Percentiles rank a stretch among this genome's conserved stretches.
Conservation (phyloP, 2,888 invertebrate genomes). For the Stictocephala bisonia region DNA sequence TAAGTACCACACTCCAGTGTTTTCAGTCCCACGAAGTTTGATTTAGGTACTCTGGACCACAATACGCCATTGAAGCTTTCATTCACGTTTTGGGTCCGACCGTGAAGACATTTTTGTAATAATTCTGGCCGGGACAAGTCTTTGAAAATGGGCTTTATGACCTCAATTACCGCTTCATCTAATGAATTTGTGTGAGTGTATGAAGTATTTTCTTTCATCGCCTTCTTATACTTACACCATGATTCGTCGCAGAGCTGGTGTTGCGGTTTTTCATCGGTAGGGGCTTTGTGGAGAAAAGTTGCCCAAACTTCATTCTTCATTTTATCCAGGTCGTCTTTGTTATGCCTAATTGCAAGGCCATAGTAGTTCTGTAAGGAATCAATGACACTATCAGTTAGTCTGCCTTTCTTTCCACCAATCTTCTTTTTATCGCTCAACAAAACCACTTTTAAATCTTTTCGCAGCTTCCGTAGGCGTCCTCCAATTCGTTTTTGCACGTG, state of each 20-base stretch:
- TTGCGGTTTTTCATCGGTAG: slow-evolving; percentile 56
- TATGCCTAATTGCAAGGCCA: slow-evolving; percentile 55
- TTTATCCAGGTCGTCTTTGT: slow-evolving; percentile 52
- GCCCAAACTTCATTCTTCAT: slow-evolving; percentile 57
- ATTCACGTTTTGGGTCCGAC: slow-evolving; percentile 16
- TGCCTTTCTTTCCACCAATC: slow-evolving; percentile 19
- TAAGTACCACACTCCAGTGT: slow-evolving; percentile 1
- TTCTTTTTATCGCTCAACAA: background rate
- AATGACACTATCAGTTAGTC: slow-evolving; percentile 55
- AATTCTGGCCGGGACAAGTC: background rate
- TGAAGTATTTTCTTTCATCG: background rate
- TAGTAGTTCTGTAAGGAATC: slow-evolving; percentile 56
- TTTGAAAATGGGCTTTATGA: background rate
- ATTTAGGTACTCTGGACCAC: slow-evolving; percentile 23
- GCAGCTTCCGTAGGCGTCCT: slow-evolving; percentile 1
- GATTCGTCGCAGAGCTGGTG: slow-evolving; percentile 56
- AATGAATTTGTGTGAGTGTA: too few species aligned
- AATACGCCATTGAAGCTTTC: slow-evolving; percentile 17
- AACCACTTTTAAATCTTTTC: background rate
- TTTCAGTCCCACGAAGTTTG: background rate
- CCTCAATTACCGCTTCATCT: slow-evolving; percentile 11
- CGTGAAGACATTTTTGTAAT: background rate
- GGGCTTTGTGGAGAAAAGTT: slow-evolving; percentile 56
- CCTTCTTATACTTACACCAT: slow-evolving; percentile 56
- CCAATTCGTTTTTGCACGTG: slow-evolving; percentile 20